phyloP scores from a whole-genome alignment of 2,797 vertebrate species.

The Myripristis jacobus region DNA sequence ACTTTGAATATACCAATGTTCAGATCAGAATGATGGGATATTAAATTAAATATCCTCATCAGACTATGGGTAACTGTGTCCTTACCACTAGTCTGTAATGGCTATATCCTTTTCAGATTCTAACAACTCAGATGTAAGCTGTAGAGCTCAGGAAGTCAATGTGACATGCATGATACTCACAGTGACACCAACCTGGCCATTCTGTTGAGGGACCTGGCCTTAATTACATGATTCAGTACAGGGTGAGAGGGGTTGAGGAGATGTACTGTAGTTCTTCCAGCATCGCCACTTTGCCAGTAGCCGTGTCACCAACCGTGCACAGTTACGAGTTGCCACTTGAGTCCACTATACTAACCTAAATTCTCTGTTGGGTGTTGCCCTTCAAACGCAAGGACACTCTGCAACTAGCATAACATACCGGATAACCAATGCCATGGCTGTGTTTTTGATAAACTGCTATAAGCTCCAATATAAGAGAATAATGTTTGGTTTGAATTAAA shows the following conservation, averaged over 20 bases:
- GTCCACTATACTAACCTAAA: conserved; percentile 52
- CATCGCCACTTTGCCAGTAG: conserved; percentile 43
- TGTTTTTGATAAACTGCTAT: neutral
- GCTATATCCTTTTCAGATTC: conserved; percentile 7
- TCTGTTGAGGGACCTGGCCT: conserved; percentile 68
- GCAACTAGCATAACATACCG: conserved; percentile 22
- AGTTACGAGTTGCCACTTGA: conserved; percentile 50
- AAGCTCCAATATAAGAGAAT: neutral
- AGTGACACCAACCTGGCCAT: conserved; percentile 49
- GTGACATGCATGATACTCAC: conserved; percentile 34
- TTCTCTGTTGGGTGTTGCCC: conserved; percentile 65
- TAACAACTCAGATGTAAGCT: neutral
- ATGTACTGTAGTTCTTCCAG: conserved; percentile 51
- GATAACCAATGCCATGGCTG: neutral
- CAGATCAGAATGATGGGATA: neutral
- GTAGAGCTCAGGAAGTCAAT: neutral
- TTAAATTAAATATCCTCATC: neutral
- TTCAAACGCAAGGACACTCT: conserved; percentile 55
- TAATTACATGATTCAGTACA: conserved; percentile 75
- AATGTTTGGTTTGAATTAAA: neutral
- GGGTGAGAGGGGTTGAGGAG: conserved; percentile 51
- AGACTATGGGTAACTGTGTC: conserved; percentile 12
- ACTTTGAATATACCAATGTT: neutral
- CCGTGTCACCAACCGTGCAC: conserved; percentile 67
- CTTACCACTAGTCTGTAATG: neutral